phyloP scores from a whole-genome alignment of 2,797 vertebrate genomes.

The Amphiprion clarkii region DNA sequence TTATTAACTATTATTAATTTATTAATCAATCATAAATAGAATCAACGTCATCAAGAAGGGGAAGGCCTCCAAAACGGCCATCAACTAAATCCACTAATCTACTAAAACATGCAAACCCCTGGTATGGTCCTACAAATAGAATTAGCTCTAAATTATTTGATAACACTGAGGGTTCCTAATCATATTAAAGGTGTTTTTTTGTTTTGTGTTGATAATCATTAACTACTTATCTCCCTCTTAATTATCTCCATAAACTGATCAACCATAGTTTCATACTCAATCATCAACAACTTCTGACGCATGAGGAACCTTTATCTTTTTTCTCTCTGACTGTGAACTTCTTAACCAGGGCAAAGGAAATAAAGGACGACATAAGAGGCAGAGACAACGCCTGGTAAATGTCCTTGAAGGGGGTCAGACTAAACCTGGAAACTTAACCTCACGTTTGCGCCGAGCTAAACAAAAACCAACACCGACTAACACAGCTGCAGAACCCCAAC shows the following conservation, averaged over 20 bases:
- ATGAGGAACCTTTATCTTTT: slow-evolving; percentile 59
- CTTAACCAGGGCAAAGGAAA: slow-evolving; percentile 88
- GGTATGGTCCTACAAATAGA: slow-evolving; percentile 36
- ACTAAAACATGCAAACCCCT: slow-evolving; percentile 34
- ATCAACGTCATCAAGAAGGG: background rate
- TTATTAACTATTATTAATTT: too few species aligned
- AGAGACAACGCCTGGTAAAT: slow-evolving; percentile 88
- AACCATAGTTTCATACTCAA: slow-evolving; percentile 43
- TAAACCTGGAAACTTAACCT: slow-evolving; percentile 39
- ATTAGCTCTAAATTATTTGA: slow-evolving; percentile 25
- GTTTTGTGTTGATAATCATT: slow-evolving; percentile 9
- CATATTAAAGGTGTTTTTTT: slow-evolving; percentile 15
- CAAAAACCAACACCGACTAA: slow-evolving; percentile 50
- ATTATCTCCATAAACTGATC: slow-evolving; percentile 42
- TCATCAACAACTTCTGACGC: slow-evolving; percentile 50
- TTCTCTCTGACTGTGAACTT: slow-evolving; percentile 78
- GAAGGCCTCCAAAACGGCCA: background rate
- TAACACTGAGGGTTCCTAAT: slow-evolving; percentile 37
- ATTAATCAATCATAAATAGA: too few species aligned
- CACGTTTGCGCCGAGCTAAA: slow-evolving; percentile 31
- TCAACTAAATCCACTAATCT: slow-evolving; percentile 6
- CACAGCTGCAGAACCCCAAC: slow-evolving; percentile 20
- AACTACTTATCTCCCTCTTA: slow-evolving; percentile 37
- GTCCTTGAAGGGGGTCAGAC: slow-evolving; percentile 61
- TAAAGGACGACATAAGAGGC: slow-evolving; percentile 88